Evolutionary conservation across 2,888 invertebrate genomes (phyloP), one percentile per base, ranked within the genome.

Genomic region (Phortica okadai): DNA sequence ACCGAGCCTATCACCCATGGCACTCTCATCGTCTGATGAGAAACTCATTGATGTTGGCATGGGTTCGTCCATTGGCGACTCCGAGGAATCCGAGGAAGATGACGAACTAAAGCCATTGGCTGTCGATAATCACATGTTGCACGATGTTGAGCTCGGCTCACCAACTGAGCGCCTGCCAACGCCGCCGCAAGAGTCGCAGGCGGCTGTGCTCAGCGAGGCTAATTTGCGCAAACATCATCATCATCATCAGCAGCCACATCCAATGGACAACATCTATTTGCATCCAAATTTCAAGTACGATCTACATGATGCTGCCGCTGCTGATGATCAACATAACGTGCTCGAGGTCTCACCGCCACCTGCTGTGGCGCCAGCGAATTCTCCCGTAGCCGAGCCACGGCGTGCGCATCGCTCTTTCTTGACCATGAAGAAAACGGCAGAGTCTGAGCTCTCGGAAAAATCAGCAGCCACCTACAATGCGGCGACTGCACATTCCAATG

Each of bases 51-150:
- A 88, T 56, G 87, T 89, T 16, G 89, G 89, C 75, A 89, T 90
- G 88, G 89, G 89, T 6, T 87, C 89, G 0, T 89, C 90, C 14
- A 89, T 90, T 16, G 89, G 86, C 1, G 89, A 89, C 42, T 89
- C 90, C 0, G 89, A 87, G 77, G 90, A 90, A 69, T 91, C 91
- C 0, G 92, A 91, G 77, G 91, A 91, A 77, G 91, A 91, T 64
- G 91, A 92, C 79, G 91, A 92, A 72, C 81, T 92, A 14, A 91
- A 91, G 75, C 92, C 92, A 3, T 80, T 92, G 77, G 91, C 91
- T 8, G 88, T 90, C 45, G 91, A 91, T 77, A 91, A 91, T 85
- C 91, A 91, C 78, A 89, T 90, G 2, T 81, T 90, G 62, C 84
- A 86, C 42, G 90, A 90, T 41, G 82, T 87, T 73, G 89, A 89